These are phyloP conservation scores for Nipponacmea schrenckii DNA, from an alignment of 2,888 invertebrate genomes.

Conservation along the genomic window DNA sequence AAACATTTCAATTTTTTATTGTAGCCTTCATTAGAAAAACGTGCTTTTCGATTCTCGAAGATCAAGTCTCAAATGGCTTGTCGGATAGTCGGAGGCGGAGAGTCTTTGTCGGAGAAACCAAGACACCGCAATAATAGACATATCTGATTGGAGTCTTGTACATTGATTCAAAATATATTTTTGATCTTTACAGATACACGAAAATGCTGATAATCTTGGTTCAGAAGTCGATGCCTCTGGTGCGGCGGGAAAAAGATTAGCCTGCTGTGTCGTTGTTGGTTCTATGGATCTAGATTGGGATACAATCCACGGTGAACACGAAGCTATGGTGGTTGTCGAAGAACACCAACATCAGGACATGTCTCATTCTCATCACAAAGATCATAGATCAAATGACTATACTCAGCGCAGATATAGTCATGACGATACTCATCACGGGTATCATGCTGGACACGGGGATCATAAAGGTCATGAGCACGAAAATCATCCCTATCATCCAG, in stretches of 20 bases:
- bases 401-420: too few relatives aligned
- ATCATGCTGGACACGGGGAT: background rate
- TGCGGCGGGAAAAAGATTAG: slow-evolving; percentile 12
- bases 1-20: too few relatives aligned
- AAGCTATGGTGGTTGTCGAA: background rate
- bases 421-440: background rate
- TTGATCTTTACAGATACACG: slow-evolving; percentile 8
- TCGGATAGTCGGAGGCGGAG: too few relatives aligned
- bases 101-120: too few relatives aligned
- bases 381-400: background rate
- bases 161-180: too few relatives aligned
- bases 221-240: slow-evolving; percentile 11
- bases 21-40: too few relatives aligned
- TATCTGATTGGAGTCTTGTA: background rate
- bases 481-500: background rate
- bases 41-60: too few relatives aligned
- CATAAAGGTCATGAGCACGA: background rate
- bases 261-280: slow-evolving; percentile 14
- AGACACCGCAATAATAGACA: background rate
- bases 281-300: background rate
- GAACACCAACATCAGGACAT: background rate
- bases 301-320: background rate
- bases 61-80: too few relatives aligned
- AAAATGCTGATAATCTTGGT: slow-evolving; percentile 12
- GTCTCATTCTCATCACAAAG: background rate